Evolutionary conservation across 2,888 invertebrate genomes (phyloP).

Genomic region (Cantharis lateralis): DNA sequence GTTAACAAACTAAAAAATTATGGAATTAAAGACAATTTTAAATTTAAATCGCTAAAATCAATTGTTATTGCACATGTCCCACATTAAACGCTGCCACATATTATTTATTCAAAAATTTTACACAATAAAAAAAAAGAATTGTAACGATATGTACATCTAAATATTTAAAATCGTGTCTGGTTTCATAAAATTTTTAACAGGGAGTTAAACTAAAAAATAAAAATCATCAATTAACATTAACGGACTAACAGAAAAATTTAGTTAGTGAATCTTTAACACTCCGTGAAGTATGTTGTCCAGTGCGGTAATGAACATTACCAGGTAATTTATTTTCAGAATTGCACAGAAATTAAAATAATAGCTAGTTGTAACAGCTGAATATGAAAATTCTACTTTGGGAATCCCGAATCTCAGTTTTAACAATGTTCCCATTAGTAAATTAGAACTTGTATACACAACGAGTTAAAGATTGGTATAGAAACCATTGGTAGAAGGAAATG

Average conservation of each 20-base stretch:
- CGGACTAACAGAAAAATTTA: no score
- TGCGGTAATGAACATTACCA: not conserved
- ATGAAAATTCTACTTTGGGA: not conserved
- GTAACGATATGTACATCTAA: not conserved
- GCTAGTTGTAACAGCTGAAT: no score
- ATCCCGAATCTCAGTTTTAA: not conserved
- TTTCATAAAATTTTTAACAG: not conserved
- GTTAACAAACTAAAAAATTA: not conserved
- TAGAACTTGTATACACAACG: no score
- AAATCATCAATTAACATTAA: not conserved
- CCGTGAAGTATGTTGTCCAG: not conserved
- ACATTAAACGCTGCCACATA: not conserved
- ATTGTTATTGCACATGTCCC: not conserved
- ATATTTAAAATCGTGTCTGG: not conserved
- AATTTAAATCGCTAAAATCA: not conserved
- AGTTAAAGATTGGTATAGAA: no score
- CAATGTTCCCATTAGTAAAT: no score
- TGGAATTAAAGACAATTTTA: not conserved
- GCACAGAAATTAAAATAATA: not conserved
- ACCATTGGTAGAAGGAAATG: no score
- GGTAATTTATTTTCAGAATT: not conserved
- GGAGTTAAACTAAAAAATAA: not conserved
- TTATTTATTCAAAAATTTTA: not conserved
- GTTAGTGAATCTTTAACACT: not conserved
- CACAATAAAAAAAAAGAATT: not conserved